Evolutionary conservation across 1,140 invertebrate species (phyloP), one percentile per base, ranked within the genome.

Genomic region (Cyrtorhinus lividipennis): DNA sequence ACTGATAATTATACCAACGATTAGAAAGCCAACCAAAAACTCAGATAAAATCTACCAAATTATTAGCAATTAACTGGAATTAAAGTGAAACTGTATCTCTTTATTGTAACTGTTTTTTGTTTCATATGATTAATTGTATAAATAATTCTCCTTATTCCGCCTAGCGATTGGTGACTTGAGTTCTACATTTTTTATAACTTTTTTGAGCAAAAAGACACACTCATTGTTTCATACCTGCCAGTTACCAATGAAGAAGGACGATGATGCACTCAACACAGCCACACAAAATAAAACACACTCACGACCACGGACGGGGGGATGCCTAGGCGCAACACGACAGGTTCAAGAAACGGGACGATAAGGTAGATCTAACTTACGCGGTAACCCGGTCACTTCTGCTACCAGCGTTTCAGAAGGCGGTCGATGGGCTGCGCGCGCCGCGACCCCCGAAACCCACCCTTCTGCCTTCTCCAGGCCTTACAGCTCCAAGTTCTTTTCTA

Each of bases 301-400:
- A 38, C 30, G 30, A 38, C 30, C 30, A 15, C 30, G 30, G 15
- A 8, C 15, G 30, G 15, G 30, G 15, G 15, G 30, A 38, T 38
- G 30, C 30, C n/a, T 8, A 38, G 30, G 30, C 30, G 30, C n/a
- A n/a, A 38, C 30, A 38, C 30, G 30, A 38, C 5, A 38, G 30
- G 5, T 15, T 15, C 15, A 38, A 38, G 30, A 38, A 5, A 15
- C 30, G 30, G 15, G 30, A 8, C 30, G 30, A 15, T 38, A 38
- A 38, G 12, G 48, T 22, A 53, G 48, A 53, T 53, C 48, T 20
- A 53, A 53, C 48, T 53, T 22, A 22, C 12, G 5, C 48, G 48
- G 48, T 53, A 53, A 53, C 48, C 48, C 48, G 48, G 48, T 53
- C 48, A 53, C 48, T 53, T 53, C 48, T 53, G 48, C 48, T 53